Base-by-base conservation (phyloP, 2,888 invertebrate species). In the Fragum fragum region DNA sequence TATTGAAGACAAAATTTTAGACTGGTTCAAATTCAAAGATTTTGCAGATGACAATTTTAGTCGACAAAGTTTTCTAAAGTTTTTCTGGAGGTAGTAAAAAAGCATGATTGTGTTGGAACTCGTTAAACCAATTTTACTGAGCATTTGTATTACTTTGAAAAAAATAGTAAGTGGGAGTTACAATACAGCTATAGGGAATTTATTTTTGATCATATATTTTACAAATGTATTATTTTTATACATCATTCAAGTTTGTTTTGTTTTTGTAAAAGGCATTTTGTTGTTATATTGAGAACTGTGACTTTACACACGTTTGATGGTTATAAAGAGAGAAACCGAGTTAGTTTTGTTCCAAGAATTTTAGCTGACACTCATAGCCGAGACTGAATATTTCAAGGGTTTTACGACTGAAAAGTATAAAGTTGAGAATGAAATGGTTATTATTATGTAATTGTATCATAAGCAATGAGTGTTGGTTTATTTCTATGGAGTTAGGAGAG, bases 161-260 rank as follows among this genome's bases (percentile, higher is more conserved):
- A 52, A 7, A 52, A 52, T 59, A 5, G 16, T 14, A 59, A 26
- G 26, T 1, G 14, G 59, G 28, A 61, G 28, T 32, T 32, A 61
- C 16, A 18, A 32, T 61, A 32, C 32, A 16, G 16, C 79, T 83
- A 83, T 82, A 76, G 86, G 85, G 88, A 86, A 87, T 88, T 90
- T 91, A 89, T 89, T 91, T 91, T 91, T 90, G 89, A 90, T 88
- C 86, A 88, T 89, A 87, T 90, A 91, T 91, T 92, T 88, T 89
- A 91, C 88, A 88, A 91, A 91, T 90, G 90, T 90, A 91, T 91
- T 92, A 92, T 92, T 92, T 92, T 92, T 91, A 90, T 92, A 92
- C 90, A 90, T 91, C 90, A 90, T 91, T 91, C 88, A 85, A 89
- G 88, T 89, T 90, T 90, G 88, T 90, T 89, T 88, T 88, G 83